Evolutionary conservation across 2,113 vertebrate species (phyloP), one percentile per base, ranked within the genome.

Genomic region (human): DNA sequence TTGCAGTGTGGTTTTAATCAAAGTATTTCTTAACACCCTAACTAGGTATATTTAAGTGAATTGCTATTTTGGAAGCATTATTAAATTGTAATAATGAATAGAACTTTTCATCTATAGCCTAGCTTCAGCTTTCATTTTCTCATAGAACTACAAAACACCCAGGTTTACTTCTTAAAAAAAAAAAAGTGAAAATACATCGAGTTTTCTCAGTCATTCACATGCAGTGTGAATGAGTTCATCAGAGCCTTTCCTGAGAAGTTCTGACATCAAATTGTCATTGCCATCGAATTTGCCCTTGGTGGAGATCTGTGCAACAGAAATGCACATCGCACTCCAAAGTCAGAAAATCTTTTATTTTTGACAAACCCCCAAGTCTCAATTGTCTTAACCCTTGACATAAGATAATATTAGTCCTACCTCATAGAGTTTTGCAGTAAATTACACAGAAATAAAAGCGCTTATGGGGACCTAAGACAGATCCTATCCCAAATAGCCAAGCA

Each of bases 1-100:
- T 96, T 70, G 70, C 81, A 38, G 27, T 43, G 81, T 87, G 88
- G 64, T 89, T 88, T 94, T 73, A 85, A 87, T 94, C 72, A 83
- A 80, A 94, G 95, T 85, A 27, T 91, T 95, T 89, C 79, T 86
- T 73, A 89, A 48, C 70, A 61, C 40, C 43, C 55, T 82, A 40
- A n/a, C 25, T 52, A 48, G 23, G 27, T 48, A 27, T 30, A 64
- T 59, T 16, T 40, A 27, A 89, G 27, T 75, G 50, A 59, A 50
- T 75, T 43, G 78, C 86, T 75, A 5, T 72, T 50, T 59, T 72
- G 32, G 32, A 89, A 80, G 32, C 52, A 45, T 52, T 59, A 17
- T 35, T 87, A 32, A 38, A 55, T 70, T 27, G 59, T 14, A 57
- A 38, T 6, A 22, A 66, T 50, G 80, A 80, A 11, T 2, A 8